phyloP scores from a whole-genome alignment of 2,888 invertebrate species.

The Drosophila eohydei region DNA sequence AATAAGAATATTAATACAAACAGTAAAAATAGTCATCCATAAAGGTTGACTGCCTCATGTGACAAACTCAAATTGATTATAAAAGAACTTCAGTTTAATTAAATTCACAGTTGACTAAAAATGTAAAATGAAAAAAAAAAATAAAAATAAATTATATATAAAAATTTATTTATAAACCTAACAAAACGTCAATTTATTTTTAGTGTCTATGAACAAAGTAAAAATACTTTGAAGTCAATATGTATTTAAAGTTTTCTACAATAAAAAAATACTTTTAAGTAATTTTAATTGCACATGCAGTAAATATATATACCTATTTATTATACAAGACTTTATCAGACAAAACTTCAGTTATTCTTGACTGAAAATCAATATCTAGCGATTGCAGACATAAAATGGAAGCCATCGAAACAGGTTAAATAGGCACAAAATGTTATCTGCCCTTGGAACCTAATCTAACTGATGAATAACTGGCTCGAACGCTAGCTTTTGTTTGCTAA shows the following conservation, averaged over 20 bases:
- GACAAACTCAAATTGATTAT: too few species aligned
- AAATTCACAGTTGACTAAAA: too few species aligned
- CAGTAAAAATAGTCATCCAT: too few species aligned
- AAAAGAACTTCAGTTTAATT: too few species aligned
- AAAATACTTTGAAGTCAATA: background rate
- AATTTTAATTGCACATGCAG: too few species aligned
- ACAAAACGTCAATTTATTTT: background rate
- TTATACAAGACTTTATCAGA: background rate
- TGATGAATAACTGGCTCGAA: background rate
- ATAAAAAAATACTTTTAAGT: background rate
- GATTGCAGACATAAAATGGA: too few species aligned
- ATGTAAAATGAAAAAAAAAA: too few species aligned
- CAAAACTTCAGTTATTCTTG: background rate
- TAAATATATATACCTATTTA: too few species aligned
- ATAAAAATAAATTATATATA: too few species aligned
- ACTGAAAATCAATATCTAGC: background rate
- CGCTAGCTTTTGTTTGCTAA: background rate
- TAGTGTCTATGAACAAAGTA: background rate
- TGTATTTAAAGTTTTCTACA: background rate
- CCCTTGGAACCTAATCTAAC: background rate
- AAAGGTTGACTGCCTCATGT: too few species aligned
- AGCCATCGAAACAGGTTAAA: background rate
- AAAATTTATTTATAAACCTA: too few species aligned
- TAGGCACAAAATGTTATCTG: slow-evolving; percentile 1
- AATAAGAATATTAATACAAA: too few species aligned